Conservation (phyloP, 1,140 invertebrate genomes). For the Parapsyche elsis region DNA sequence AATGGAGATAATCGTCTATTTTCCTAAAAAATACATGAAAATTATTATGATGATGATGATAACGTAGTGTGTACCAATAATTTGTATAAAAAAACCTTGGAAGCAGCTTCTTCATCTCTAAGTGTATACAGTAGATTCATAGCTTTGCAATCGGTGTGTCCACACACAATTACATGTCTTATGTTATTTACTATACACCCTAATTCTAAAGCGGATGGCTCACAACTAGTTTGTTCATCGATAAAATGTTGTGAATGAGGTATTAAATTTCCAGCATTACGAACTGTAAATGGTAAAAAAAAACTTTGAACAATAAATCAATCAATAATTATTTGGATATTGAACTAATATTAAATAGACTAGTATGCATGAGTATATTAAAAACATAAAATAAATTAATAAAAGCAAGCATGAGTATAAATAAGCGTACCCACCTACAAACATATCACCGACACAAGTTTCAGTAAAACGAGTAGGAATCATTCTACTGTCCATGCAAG, state of each 20-base stretch:
- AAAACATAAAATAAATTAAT: neutral
- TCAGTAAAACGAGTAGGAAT: conserved; percentile 95
- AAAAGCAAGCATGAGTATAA: neutral
- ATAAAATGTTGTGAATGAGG: conserved; percentile 90
- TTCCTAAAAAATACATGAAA: conserved; percentile 65
- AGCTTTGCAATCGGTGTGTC: conserved; percentile 97
- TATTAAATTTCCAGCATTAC: conserved; percentile 94
- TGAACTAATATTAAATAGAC: too few species aligned
- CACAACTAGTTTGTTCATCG: conserved; percentile 89
- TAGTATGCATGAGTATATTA: neutral
- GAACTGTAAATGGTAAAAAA: conserved; percentile 71
- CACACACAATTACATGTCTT: conserved; percentile 93
- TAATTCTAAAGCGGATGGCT: conserved; percentile 93
- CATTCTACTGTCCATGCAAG: conserved; percentile 97
- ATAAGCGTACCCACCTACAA: conserved; percentile 78
- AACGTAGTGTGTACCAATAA: neutral
- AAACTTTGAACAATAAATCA: neutral
- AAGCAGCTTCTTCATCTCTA: conserved; percentile 80
- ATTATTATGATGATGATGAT: neutral
- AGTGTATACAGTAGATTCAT: conserved; percentile 93
- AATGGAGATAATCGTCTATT: conserved; percentile 88
- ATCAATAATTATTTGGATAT: too few species aligned
- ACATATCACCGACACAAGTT: conserved; percentile 97
- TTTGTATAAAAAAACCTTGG: conserved; percentile 65
- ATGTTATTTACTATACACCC: conserved; percentile 95